Conservation (phyloP, 2,797 vertebrate genomes). For the Tolypeutes matacus region DNA sequence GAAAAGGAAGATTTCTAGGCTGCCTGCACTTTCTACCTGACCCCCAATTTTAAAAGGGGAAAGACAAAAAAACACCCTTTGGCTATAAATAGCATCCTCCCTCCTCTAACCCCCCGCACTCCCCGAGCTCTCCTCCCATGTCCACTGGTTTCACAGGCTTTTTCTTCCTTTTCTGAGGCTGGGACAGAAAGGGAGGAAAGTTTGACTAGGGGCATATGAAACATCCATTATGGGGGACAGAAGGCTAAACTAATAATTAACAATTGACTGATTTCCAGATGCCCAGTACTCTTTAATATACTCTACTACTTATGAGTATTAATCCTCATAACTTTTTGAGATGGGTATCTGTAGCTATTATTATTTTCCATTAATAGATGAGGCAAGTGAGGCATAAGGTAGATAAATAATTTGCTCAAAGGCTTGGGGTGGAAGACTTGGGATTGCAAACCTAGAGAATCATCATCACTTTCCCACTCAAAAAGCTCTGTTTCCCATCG, state of each 20-base stretch:
- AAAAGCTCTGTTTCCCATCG: background rate
- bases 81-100: background rate
- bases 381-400: background rate
- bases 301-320: background rate
- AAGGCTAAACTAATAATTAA: background rate
- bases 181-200: background rate
- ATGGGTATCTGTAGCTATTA: background rate
- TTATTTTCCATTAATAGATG: background rate
- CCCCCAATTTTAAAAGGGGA: background rate
- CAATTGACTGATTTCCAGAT: background rate
- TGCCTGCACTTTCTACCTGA: background rate
- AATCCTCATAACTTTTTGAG: background rate
- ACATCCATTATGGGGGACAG: background rate
- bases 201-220: background rate
- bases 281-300: background rate
- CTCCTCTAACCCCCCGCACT: no score
- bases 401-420: constrained; percentile 1
- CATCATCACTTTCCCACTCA: background rate
- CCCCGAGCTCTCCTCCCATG: background rate
- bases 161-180: background rate
- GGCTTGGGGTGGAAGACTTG: background rate
- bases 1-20: background rate
- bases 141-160: no score
- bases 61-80: background rate
- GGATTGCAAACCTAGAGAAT: background rate